phyloP scores from a whole-genome alignment of 2,888 invertebrate genomes.

The Andrena bicolor region DNA sequence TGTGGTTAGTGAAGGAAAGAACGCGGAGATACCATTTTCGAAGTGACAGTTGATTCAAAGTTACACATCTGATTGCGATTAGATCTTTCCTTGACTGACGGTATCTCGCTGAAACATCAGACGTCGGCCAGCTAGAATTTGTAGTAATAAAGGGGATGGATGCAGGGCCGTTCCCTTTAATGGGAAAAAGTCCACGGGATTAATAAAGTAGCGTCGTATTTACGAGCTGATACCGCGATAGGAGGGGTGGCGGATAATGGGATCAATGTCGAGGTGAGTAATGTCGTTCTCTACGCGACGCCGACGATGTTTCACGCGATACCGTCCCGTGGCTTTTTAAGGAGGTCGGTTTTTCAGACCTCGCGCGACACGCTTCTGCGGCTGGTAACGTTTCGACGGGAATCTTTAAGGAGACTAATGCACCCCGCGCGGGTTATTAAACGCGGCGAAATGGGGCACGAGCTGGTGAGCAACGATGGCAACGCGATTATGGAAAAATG shows the following conservation, averaged over 20 bases:
- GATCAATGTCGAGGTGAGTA: constrained; percentile 46
- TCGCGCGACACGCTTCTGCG: background rate
- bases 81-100: too few species aligned
- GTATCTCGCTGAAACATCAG: background rate
- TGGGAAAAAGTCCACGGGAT: constrained; percentile 16
- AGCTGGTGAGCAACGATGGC: background rate
- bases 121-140: background rate
- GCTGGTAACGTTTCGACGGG: background rate
- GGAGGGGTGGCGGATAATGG: constrained; percentile 27
- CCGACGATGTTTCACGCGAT: constrained; percentile 34
- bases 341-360: background rate
- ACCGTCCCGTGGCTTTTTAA: constrained; percentile 25
- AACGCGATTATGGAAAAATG: constrained; percentile 24
- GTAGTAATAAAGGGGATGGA: constrained; percentile 12
- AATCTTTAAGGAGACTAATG: constrained; percentile 2
- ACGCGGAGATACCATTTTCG: too few species aligned
- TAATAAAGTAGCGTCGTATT: constrained; percentile 40
- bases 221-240: constrained; percentile 20
- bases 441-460: constrained; percentile 17
- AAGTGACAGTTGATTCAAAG: too few species aligned
- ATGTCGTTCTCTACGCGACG: constrained; percentile 26
- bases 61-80: too few species aligned
- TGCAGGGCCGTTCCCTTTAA: background rate
- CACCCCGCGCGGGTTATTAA: constrained; percentile 4
- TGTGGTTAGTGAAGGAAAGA: too few species aligned